phyloP scores from a whole-genome alignment of 2,113 vertebrate genomes.

The Lipophrys pholis region DNA sequence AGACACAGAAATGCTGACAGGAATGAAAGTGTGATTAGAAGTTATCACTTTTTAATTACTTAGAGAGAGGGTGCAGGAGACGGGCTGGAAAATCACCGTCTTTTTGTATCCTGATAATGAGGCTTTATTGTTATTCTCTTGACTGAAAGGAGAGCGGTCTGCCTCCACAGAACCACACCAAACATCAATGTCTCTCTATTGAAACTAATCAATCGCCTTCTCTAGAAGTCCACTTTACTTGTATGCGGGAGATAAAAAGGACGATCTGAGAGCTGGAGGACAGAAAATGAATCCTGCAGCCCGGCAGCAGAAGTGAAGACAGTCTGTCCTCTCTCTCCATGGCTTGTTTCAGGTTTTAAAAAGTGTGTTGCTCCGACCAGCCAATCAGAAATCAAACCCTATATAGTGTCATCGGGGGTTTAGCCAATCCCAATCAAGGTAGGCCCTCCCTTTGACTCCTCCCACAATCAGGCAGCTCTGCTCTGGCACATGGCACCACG shows the following conservation, averaged over 20 bases:
- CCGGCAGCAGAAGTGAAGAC: neutral
- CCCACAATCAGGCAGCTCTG: too few species aligned
- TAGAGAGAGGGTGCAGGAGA: conserved; percentile 14
- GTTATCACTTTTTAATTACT: conserved; percentile 70
- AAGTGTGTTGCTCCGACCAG: too few species aligned
- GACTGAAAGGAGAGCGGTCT: conserved; percentile 17
- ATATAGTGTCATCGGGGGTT: too few species aligned
- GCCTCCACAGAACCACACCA: conserved; percentile 25
- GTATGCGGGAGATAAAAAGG: conserved; percentile 16
- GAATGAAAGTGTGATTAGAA: conserved; percentile 59
- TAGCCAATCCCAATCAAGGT: too few species aligned
- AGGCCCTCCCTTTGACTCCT: too few species aligned
- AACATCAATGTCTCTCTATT: conserved; percentile 50
- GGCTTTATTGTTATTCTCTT: conserved; percentile 33
- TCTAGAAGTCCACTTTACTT: conserved; percentile 40
- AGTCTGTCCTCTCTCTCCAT: too few species aligned
- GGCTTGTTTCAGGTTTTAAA: too few species aligned
- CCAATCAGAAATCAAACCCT: too few species aligned
- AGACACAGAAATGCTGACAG: conserved; percentile 57
- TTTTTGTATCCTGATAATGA: conserved; percentile 52
- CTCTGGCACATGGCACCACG: too few species aligned
- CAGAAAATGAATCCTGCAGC: conserved; percentile 12
- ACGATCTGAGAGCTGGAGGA: conserved; percentile 1
- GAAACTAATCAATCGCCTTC: conserved; percentile 62
- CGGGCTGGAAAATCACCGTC: neutral